phyloP scores from a whole-genome alignment of 2,888 invertebrate genomes.

The Megastigmus dorsalis region DNA sequence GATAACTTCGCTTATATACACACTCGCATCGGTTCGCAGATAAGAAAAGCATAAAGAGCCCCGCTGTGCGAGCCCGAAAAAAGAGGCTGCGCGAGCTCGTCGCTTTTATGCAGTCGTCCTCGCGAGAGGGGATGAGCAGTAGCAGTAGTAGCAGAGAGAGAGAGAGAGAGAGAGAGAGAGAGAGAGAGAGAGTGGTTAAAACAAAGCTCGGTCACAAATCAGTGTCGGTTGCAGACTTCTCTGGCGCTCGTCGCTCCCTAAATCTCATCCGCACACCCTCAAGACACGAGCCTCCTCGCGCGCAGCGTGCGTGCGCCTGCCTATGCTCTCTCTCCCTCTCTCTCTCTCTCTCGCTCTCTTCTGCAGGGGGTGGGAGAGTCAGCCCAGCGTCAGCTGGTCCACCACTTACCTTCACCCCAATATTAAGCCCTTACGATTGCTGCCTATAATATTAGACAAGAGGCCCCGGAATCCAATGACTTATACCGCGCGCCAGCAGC shows the following conservation, averaged over 20 bases:
- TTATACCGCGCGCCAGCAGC: no score
- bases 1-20: no score
- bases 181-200: conserved; percentile 61
- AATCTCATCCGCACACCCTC: conserved; percentile 74
- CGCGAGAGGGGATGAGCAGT: no score
- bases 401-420: conserved; percentile 76
- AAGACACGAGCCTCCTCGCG: conserved; percentile 45
- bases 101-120: conserved; percentile 42
- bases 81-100: background rate
- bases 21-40: no score
- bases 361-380: conserved; percentile 67
- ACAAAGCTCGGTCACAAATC: conserved; percentile 75
- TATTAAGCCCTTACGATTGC: conserved; percentile 74
- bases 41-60: no score
- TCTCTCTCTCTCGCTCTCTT: conserved; percentile 11
- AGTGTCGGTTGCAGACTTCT: conserved; percentile 74
- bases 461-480: no score
- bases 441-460: conserved; percentile 72
- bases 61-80: background rate
- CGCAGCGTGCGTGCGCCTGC: conserved; percentile 72
- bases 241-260: conserved; percentile 70
- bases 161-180: conserved; percentile 4
- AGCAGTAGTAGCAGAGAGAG: no score
- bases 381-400: conserved; percentile 77
- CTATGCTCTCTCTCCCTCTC: no score